Percentiles rank a stretch among this genome's conserved stretches.
phyloP scores from a whole-genome alignment of 2,113 vertebrate genomes.

The Silurus glanis region DNA sequence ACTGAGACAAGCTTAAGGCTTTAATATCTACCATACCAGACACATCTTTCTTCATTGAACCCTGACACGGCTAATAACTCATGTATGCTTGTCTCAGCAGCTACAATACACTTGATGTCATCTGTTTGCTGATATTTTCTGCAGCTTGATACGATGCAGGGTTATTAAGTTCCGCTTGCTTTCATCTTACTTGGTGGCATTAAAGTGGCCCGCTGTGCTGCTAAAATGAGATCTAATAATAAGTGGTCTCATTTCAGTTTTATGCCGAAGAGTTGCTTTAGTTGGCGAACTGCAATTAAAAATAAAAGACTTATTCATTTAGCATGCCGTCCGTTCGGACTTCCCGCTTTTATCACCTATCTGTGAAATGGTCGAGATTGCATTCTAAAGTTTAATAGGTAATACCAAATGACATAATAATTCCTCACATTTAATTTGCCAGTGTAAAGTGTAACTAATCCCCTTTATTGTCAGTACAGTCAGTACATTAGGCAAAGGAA shows the following conservation, averaged over 20 bases:
- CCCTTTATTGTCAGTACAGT: neutral
- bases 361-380: neutral
- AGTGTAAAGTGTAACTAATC: neutral
- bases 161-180: constrained; percentile 33
- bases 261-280: neutral
- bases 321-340: neutral
- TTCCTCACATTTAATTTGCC: neutral
- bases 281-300: constrained; percentile 2
- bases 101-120: constrained; percentile 32
- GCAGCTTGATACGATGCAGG: neutral
- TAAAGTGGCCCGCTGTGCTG: constrained; percentile 13
- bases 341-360: neutral
- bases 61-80: constrained; percentile 34
- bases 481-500: neutral
- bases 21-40: constrained; percentile 11
- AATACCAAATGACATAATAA: neutral
- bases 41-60: constrained; percentile 45
- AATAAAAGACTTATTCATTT: neutral
- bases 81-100: constrained; percentile 48
- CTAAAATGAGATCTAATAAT: constrained; percentile 2
- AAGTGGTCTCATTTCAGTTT: constrained; percentile 5
- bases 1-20: constrained; percentile 9
- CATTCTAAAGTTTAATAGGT: neutral
- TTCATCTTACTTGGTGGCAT: constrained; percentile 14
- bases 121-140: constrained; percentile 34